These are phyloP conservation scores for Champsocephalus gunnari DNA, from an alignment of 2,797 vertebrate species.

Conservation along the genomic window DNA sequence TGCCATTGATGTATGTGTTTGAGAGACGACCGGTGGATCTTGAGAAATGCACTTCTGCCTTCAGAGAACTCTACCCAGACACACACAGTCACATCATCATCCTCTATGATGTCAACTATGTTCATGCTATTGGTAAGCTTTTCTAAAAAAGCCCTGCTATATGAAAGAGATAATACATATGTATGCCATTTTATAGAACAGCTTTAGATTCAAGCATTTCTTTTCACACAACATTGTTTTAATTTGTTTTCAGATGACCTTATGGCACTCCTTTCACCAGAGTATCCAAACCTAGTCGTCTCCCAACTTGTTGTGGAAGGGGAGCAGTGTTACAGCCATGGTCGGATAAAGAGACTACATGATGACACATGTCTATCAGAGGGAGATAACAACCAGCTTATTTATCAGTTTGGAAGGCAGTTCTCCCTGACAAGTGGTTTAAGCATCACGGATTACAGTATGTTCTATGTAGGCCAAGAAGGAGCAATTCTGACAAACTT, in stretches of 20 bases:
- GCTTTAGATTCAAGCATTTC: background rate
- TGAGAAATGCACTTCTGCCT: slow-evolving; percentile 82
- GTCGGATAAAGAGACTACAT: slow-evolving; percentile 18
- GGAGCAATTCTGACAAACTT: slow-evolving; percentile 88
- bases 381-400: slow-evolving; percentile 17
- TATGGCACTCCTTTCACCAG: slow-evolving; percentile 57
- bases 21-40: slow-evolving; percentile 79
- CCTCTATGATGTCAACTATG: slow-evolving; percentile 91
- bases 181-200: background rate
- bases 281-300: slow-evolving; percentile 79
- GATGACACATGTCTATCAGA: slow-evolving; percentile 12
- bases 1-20: slow-evolving; percentile 88
- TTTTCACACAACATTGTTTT: background rate
- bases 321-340: slow-evolving; percentile 64
- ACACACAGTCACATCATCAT: slow-evolving; percentile 82
- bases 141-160: background rate
- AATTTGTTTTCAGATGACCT: slow-evolving; percentile 71
- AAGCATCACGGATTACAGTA: slow-evolving; percentile 72
- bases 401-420: slow-evolving; percentile 82
- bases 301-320: slow-evolving; percentile 79
- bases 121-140: slow-evolving; percentile 76
- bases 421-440: slow-evolving; percentile 72
- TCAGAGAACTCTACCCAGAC: slow-evolving; percentile 86
- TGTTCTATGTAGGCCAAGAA: slow-evolving; percentile 87
- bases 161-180: background rate